Conservation (phyloP, 2,888 invertebrate genomes). For the Cheilosia scutellata region DNA sequence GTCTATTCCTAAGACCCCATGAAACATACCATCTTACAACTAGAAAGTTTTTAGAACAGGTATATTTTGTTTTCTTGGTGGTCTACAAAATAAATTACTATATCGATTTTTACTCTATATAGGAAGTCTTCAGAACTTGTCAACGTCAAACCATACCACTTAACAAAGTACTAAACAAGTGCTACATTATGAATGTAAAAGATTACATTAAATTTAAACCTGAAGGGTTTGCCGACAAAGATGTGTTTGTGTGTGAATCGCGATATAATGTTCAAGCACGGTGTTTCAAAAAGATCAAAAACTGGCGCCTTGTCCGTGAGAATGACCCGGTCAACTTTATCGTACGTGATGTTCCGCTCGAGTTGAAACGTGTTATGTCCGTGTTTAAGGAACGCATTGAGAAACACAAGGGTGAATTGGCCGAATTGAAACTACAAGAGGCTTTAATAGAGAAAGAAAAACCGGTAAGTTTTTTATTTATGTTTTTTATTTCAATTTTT, state of each 20-base stretch:
- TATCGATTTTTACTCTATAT: background rate
- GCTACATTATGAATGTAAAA: constrained; percentile 96
- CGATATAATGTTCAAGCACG: constrained; percentile 94
- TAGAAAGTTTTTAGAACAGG: constrained; percentile 96
- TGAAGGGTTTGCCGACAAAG: constrained; percentile 94
- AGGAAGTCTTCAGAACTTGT: constrained; percentile 97
- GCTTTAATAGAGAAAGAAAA: constrained; percentile 93
- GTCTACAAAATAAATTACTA: background rate
- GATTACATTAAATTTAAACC: constrained; percentile 96
- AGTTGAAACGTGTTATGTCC: constrained; percentile 94
- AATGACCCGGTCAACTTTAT: constrained; percentile 87
- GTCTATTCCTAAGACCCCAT: constrained; percentile 94
- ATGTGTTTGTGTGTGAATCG: constrained; percentile 98
- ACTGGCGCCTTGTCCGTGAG: constrained; percentile 87
- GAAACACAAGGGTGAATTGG: constrained; percentile 95
- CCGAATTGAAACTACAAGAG: constrained; percentile 92
- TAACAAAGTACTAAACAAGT: constrained; percentile 93
- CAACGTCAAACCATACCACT: constrained; percentile 93
- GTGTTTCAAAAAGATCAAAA: constrained; percentile 97
- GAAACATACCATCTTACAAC: constrained; percentile 98
- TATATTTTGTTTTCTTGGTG: constrained; percentile 9
- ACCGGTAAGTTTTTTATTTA: constrained; percentile 87
- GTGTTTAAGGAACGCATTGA: constrained; percentile 96
- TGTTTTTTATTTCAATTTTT: background rate
- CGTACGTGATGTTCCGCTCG: constrained; percentile 89